These are phyloP conservation scores for Melanitta fusca DNA, from an alignment of 2,797 vertebrate genomes.

Conservation along the genomic window DNA sequence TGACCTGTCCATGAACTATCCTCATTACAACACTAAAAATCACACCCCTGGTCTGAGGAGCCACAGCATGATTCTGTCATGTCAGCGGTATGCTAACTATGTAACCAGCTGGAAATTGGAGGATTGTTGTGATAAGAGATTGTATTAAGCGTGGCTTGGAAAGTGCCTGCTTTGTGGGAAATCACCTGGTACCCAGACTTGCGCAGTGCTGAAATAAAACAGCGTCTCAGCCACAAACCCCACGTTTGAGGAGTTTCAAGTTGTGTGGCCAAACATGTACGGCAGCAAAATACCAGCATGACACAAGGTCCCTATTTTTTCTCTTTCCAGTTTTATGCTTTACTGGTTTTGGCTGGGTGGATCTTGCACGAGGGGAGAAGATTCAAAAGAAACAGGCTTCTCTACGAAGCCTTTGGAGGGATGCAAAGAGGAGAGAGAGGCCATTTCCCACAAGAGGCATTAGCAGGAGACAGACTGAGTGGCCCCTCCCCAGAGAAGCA, in stretches of 20 bases:
- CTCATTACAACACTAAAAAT: too few relatives aligned
- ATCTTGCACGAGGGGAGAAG: not conserved
- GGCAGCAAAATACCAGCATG: conserved; percentile 21
- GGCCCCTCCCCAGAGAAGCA: not conserved
- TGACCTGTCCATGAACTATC: too few relatives aligned
- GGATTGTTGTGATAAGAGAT: too few relatives aligned
- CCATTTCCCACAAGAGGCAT: not conserved
- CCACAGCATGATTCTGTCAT: too few relatives aligned
- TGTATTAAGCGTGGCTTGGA: too few relatives aligned
- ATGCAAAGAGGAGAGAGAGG: not conserved
- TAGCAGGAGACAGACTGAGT: not conserved
- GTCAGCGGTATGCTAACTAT: too few relatives aligned
- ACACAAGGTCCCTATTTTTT: not conserved
- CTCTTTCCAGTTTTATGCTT: conserved; percentile 17
- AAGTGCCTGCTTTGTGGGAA: too few relatives aligned
- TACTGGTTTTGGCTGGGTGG: conserved; percentile 25
- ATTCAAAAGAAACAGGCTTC: conserved; percentile 25
- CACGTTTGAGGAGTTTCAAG: not conserved
- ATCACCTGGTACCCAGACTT: too few relatives aligned
- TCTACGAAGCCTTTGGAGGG: not conserved
- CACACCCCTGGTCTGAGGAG: too few relatives aligned
- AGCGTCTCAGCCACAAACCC: too few relatives aligned
- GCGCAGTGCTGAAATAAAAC: too few relatives aligned
- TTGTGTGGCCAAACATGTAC: not conserved
- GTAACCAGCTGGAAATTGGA: too few relatives aligned